Evolutionary conservation across 2,888 invertebrate genomes (phyloP), one percentile per base, ranked within the genome.

Genomic region (Paralinhomoeus sp.): DNA sequence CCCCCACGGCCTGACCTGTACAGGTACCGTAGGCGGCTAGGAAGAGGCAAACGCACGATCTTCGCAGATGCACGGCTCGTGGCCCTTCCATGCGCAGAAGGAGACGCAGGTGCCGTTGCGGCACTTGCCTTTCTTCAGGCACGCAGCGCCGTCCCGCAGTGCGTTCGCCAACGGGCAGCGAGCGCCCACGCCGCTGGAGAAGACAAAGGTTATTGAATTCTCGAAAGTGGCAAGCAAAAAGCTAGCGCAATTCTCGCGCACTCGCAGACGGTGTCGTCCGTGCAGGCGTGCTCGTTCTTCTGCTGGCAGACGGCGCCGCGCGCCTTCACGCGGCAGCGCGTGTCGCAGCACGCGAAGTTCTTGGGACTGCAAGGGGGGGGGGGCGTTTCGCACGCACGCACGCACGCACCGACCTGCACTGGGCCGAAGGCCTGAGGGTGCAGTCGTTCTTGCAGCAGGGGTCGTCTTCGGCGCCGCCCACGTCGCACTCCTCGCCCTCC

Each of bases 11-110:
- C n/a, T n/a, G n/a, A n/a, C n/a, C n/a, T n/a, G n/a, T n/a, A n/a
- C n/a, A n/a, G n/a, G n/a, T n/a, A n/a, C n/a, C n/a, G n/a, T n/a
- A n/a, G n/a, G n/a, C n/a, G n/a, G n/a, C n/a, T n/a, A n/a, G n/a
- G n/a, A n/a, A n/a, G n/a, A n/a, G n/a, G n/a, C n/a, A 5, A 18
- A 63, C 73, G 62, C 65, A 80, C 81, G 79, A 54, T 80, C 78
- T 61, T 87, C 85, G 64, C 89, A 91, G 80, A 89, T 85, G 71
- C 89, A 91, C 62, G 85, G 84, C 62, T 80, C 80, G 61, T 80
- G 46, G 41, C 78, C 80, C 62, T 82, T 80, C n/a, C 82, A 82
- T 68, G 89, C 85, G 64, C 89, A 91, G 65, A 80, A 87, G 0
- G 87, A 83, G 56, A 81, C 75, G 64, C 89, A 91, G 57, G 77